Base-by-base conservation (phyloP, 37 sponge, comb jelly and placozoan species). In the Tethya wilhelma region DNA sequence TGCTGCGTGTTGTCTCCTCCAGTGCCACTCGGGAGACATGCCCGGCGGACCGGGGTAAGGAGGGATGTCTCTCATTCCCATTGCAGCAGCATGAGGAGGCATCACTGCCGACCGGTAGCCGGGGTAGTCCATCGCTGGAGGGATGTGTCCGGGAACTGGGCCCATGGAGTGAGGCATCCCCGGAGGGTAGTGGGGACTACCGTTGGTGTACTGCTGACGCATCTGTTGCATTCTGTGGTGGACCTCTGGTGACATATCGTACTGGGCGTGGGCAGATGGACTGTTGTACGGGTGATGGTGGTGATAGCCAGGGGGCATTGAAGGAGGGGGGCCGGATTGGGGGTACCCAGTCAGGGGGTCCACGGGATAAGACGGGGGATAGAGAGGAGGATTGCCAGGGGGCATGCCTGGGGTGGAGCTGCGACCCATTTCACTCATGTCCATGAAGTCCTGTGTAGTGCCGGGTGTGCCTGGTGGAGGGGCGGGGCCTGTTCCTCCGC, bases 21-120 rank as follows among this genome's bases (percentile, higher is more conserved):
- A 74, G 41, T 74, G 75, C 78, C 78, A 77, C 37, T 85, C 78
- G 0, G 85, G 58, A 22, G 71, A 31, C 60, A 85, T 85, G 34
- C 84, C 84, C 0, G 60, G 73, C 20, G 45, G 67, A 36, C 67
- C 41, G 5, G 58, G 63, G 31, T 76, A 76, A 9, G 77, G 43
- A 0, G 62, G 43, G 3, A 76, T 37, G 42, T 76, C 77, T 14
- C 63, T 19, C 75, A 74, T 74, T 32, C 60, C 59, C 1, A 30
- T 19, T 26, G 40, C 40, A n/a, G 67, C 38, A 67, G 11, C 67
- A 23, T 31, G 73, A 1, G 19, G 56, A 9, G 75, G 28, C 59
- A 75, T 75, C 62, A 75, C 41, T 39, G 30, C 26, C 19, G 73
- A 49, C 14, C 56, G 53, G 31, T 49, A 68, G 29, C 38, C 14